phyloP scores from a whole-genome alignment of 2,888 invertebrate species.

The Gari tellinella region DNA sequence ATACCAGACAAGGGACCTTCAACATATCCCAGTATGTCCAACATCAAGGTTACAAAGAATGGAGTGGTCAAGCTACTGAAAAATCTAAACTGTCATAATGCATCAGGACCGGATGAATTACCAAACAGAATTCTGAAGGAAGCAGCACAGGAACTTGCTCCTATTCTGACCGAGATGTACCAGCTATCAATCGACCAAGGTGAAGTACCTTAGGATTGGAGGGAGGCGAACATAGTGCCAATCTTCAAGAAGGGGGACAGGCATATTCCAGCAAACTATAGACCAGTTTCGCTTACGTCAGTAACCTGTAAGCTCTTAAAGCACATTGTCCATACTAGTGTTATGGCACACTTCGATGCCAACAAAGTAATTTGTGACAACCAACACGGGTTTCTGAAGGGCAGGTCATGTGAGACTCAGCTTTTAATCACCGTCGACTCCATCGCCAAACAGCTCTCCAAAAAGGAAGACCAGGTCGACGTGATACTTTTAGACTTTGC shows the following conservation, averaged over 20 bases:
- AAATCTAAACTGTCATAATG: slow-evolving; percentile 18
- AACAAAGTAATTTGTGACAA: slow-evolving; percentile 23
- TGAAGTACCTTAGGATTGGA: slow-evolving; percentile 33
- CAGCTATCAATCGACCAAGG: slow-evolving; percentile 15
- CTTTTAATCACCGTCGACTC: slow-evolving; percentile 11
- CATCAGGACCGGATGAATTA: slow-evolving; percentile 12
- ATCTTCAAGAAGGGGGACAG: slow-evolving; percentile 17
- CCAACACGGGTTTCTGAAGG: slow-evolving; percentile 18
- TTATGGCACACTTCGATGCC: slow-evolving; percentile 20
- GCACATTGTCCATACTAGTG: slow-evolving; percentile 33
- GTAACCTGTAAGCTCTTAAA: slow-evolving; percentile 10
- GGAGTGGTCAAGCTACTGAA: slow-evolving; percentile 33
- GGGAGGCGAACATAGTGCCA: slow-evolving; percentile 21
- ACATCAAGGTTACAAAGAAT: slow-evolving; percentile 26
- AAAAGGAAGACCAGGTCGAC: not conserved
- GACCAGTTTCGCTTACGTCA: not conserved
- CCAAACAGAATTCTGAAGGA: not conserved
- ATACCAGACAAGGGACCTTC: slow-evolving; percentile 42
- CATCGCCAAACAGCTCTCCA: slow-evolving; percentile 7
- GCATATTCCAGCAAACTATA: slow-evolving; percentile 3
- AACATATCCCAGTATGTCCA: slow-evolving; percentile 22
- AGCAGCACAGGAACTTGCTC: slow-evolving; percentile 17
- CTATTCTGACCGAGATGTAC: slow-evolving; percentile 8
- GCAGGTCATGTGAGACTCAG: slow-evolving; percentile 10
- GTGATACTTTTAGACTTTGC: slow-evolving; percentile 5